A percentile compares a stretch with the other conserved stretches of the same genome.
Conservation (phyloP, 2,797 vertebrate species). For the Mus minutoides region DNA sequence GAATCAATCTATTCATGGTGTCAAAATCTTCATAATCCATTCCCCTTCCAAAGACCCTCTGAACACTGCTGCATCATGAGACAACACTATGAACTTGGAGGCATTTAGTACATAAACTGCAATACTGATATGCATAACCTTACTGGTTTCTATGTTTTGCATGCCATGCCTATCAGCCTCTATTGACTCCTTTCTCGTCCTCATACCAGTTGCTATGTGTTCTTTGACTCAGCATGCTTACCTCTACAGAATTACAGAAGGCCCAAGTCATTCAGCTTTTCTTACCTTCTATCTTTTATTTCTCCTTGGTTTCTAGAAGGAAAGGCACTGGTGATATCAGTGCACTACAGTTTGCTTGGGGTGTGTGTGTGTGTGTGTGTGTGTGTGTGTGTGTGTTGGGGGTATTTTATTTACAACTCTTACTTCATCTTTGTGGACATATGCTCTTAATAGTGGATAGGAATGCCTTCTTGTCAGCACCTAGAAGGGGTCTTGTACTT, state of each 20-base stretch:
- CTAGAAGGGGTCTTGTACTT: neutral
- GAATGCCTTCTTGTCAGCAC: fast-evolving
- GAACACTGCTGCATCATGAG: neutral
- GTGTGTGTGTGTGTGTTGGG: neutral
- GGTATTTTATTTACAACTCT: neutral
- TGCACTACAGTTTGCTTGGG: neutral
- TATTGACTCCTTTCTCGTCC: neutral
- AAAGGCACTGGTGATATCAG: neutral
- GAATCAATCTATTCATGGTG: neutral
- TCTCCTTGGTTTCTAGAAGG: neutral
- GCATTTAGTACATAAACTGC: neutral
- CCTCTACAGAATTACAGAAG: neutral
- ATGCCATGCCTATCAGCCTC: neutral
- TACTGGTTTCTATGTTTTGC: neutral
- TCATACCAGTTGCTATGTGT: neutral
- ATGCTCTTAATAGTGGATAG: neutral
- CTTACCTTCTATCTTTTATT: neutral
- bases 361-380: neutral
- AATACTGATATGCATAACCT: neutral
- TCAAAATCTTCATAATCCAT: neutral
- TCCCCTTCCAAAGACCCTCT: neutral
- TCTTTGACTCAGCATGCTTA: neutral
- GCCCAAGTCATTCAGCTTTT: neutral
- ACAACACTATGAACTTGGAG: neutral
- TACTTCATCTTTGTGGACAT: neutral